These are phyloP conservation scores for Cylas formicarius DNA, from an alignment of 1,140 invertebrate species.

Conservation along the genomic window DNA sequence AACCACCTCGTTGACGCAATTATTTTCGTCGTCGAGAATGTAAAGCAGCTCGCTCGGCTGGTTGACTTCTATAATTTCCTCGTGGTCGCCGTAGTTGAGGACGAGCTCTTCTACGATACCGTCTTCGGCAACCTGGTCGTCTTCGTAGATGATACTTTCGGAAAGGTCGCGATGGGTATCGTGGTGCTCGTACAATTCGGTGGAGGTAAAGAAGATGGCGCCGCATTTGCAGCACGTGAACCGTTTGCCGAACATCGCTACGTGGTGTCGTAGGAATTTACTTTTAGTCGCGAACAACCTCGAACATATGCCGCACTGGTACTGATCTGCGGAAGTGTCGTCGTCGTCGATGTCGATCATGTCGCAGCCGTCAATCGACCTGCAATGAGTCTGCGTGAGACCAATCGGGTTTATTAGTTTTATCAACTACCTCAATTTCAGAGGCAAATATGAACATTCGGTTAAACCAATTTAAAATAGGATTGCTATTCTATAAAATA, in stretches of 20 bases:
- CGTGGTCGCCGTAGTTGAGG: constrained; percentile 27
- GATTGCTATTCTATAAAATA: too few species aligned
- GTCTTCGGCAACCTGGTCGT: constrained; percentile 16
- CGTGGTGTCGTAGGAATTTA: constrained; percentile 32
- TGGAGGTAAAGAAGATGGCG: constrained; percentile 26
- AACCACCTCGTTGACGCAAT: constrained; percentile 36
- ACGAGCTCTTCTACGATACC: constrained; percentile 24
- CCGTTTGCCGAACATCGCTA: constrained; percentile 26
- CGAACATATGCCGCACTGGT: constrained; percentile 30
- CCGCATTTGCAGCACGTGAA: constrained; percentile 35
- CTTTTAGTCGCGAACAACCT: constrained; percentile 27
- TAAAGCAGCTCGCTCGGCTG: constrained; percentile 32
- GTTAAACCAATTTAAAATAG: neutral
- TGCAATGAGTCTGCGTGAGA: constrained; percentile 4
- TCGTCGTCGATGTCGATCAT: constrained; percentile 4
- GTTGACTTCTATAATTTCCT: constrained; percentile 17
- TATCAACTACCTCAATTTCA: neutral
- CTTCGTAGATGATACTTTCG: constrained; percentile 10
- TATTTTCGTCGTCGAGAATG: constrained; percentile 34
- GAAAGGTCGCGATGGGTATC: constrained; percentile 28
- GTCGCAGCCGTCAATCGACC: neutral
- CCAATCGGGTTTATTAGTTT: neutral
- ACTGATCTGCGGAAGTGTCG: constrained; percentile 17
- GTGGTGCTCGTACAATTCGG: constrained; percentile 33
- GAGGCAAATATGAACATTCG: neutral